phyloP scores from a whole-genome alignment of 2,113 vertebrate species.

The Tapirus terrestris region DNA sequence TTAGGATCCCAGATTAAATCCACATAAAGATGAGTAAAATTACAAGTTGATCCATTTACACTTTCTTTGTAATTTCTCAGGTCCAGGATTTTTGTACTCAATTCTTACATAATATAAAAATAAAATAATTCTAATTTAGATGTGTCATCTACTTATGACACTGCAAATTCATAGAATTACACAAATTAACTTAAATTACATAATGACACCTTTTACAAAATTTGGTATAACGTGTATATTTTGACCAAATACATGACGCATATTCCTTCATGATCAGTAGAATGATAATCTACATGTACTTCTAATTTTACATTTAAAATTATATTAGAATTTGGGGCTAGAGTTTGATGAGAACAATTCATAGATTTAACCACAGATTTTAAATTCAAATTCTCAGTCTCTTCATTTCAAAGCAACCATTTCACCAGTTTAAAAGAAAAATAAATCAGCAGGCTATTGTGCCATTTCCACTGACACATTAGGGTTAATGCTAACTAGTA shows the following conservation, averaged over 20 bases:
- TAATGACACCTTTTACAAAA: background rate
- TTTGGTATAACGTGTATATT: background rate
- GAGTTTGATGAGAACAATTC: background rate
- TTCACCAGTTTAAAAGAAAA: conserved; percentile 4
- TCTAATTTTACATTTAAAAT: conserved; percentile 23
- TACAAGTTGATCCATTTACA: background rate
- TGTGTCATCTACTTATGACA: background rate
- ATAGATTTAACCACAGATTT: background rate
- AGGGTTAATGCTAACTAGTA: background rate
- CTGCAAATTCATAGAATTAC: background rate
- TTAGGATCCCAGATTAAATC: background rate
- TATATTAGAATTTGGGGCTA: background rate
- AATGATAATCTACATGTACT: background rate
- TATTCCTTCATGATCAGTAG: background rate
- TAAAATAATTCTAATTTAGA: conserved; percentile 14
- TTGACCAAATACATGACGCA: background rate
- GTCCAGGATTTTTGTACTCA: background rate
- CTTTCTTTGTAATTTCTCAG: background rate
- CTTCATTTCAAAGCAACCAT: background rate
- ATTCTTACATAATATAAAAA: background rate
- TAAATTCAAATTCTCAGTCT: background rate
- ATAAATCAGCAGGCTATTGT: background rate
- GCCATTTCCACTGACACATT: background rate
- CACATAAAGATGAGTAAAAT: background rate
- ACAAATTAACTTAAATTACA: background rate